Evolutionary conservation across 2,888 invertebrate genomes (phyloP).

Genomic region (Anarsia innoxiella): DNA sequence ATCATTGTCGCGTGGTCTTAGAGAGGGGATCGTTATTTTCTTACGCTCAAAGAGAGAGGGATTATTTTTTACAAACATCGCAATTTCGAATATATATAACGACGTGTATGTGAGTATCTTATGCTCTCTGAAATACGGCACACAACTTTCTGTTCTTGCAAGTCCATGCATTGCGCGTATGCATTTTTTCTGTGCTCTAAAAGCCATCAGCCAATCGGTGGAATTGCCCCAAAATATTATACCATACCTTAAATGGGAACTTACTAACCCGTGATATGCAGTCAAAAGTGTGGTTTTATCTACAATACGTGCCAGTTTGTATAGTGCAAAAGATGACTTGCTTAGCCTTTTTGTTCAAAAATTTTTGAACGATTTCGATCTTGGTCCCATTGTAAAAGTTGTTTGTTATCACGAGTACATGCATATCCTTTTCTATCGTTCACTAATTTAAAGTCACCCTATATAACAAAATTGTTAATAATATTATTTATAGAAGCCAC

Average conservation of each 20-base stretch:
- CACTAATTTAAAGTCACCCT: too few relatives aligned
- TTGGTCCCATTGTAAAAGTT: too few relatives aligned
- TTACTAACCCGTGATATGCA: background rate
- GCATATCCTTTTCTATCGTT: too few relatives aligned
- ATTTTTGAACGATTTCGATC: too few relatives aligned
- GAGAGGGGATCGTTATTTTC: too few relatives aligned
- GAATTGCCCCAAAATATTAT: background rate
- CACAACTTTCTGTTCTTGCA: background rate
- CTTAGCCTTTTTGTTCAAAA: background rate
- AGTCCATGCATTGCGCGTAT: background rate
- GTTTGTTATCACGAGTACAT: too few relatives aligned
- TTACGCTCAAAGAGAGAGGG: too few relatives aligned
- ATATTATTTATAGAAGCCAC: too few relatives aligned
- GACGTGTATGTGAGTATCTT: too few relatives aligned
- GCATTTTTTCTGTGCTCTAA: background rate
- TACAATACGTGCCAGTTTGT: background rate
- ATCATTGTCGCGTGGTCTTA: too few relatives aligned
- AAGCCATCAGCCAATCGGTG: background rate
- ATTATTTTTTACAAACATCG: constrained; percentile 10
- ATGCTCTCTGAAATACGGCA: background rate
- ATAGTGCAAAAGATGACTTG: background rate
- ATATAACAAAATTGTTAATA: too few relatives aligned
- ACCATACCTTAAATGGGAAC: background rate
- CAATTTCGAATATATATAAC: too few relatives aligned
- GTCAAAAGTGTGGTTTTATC: background rate